phyloP scores from a whole-genome alignment of 2,888 invertebrate species.

The Eupeodes luniger region DNA sequence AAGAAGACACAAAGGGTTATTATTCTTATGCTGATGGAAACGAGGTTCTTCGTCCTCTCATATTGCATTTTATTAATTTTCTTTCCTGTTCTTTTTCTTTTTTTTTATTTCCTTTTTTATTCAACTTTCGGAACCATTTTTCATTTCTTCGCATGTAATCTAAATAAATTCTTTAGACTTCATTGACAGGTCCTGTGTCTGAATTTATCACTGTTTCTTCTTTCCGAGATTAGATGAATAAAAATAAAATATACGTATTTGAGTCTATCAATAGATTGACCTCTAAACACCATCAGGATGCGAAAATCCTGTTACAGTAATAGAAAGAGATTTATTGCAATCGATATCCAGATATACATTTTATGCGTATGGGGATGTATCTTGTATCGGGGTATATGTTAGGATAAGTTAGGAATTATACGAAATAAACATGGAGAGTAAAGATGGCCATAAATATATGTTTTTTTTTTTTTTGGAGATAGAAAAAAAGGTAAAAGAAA shows the following conservation, averaged over 20 bases:
- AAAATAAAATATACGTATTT: not conserved
- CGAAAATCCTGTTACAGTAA: constrained; percentile 27
- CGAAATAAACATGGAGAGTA: not conserved
- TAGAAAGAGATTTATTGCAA: constrained; percentile 26
- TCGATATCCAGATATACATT: constrained; percentile 10
- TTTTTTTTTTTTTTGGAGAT: not conserved
- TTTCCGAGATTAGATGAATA: constrained; percentile 3
- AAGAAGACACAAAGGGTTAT: not conserved
- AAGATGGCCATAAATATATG: constrained; percentile 11
- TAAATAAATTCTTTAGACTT: constrained; percentile 32
- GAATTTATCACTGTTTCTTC: not conserved
- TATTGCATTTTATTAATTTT: constrained; percentile 23
- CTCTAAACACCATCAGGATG: not conserved
- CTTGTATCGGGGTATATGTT: too few species aligned
- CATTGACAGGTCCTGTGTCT: constrained; percentile 15
- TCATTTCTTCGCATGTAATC: constrained; percentile 4
- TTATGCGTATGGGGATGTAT: constrained; percentile 4
- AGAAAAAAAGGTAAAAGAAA: not conserved
- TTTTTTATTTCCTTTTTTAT: too few species aligned
- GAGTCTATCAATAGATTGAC: constrained; percentile 14
- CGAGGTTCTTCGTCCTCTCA: not conserved
- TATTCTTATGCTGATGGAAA: not conserved
- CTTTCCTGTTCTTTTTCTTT: not conserved
- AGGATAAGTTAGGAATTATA: not conserved
- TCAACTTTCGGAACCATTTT: not conserved